Evolutionary conservation across 1,140 invertebrate species (phyloP).

Genomic region (Agrilus planipennis): DNA sequence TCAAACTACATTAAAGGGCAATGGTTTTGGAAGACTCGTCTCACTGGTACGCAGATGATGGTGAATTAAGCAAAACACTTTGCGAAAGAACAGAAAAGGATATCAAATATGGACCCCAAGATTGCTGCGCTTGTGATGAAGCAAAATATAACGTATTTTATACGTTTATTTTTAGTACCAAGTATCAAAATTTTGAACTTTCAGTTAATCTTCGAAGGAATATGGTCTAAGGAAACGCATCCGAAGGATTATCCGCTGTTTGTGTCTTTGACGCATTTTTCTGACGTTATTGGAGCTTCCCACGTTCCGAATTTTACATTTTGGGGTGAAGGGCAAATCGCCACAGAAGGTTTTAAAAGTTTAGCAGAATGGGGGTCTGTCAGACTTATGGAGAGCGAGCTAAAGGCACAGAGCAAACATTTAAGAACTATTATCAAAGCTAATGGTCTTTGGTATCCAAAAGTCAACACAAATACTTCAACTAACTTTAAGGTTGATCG

Average conservation of each 20-base stretch:
- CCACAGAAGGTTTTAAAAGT: constrained; percentile 80
- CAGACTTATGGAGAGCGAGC: constrained; percentile 79
- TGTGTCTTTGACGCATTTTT: constrained; percentile 90
- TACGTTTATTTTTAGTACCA: neutral
- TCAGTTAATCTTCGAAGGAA: constrained; percentile 83
- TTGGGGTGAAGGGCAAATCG: constrained; percentile 85
- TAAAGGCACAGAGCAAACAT: constrained; percentile 66
- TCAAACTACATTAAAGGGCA: constrained; percentile 44
- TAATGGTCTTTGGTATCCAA: constrained; percentile 84
- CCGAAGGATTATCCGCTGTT: constrained; percentile 92
- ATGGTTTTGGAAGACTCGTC: constrained; percentile 75
- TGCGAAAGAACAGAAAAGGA: constrained; percentile 61
- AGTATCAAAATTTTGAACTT: constrained; percentile 15
- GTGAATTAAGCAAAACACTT: constrained; percentile 62
- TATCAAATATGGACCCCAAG: constrained; percentile 36
- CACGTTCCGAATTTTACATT: constrained; percentile 85
- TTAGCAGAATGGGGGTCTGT: constrained; percentile 91
- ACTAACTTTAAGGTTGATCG: constrained; percentile 79
- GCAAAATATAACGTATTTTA: constrained; percentile 72
- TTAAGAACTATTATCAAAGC: constrained; percentile 92
- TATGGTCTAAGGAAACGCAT: constrained; percentile 93
- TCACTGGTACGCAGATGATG: constrained; percentile 86
- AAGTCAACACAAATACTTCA: constrained; percentile 78
- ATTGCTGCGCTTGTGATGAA: constrained; percentile 84
- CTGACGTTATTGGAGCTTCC: constrained; percentile 92